Percentiles rank a stretch among this genome's conserved stretches.
Conservation (phyloP, 2,888 invertebrate species). For the Halictus ligatus region DNA sequence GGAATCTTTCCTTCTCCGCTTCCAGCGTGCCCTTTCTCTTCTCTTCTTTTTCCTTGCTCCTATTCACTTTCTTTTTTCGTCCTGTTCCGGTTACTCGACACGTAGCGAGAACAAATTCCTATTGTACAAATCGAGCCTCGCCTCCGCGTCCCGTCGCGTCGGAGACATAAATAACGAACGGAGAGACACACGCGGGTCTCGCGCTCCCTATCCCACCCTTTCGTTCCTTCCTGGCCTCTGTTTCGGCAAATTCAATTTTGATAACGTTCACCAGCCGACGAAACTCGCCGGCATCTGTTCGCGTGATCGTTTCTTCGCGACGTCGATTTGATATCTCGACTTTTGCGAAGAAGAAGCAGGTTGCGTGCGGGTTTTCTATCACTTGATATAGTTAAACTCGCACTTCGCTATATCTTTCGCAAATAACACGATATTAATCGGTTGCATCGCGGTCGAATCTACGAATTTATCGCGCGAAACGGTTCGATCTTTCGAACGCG, state of each 20-base stretch:
- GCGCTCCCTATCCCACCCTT: conserved; percentile 10
- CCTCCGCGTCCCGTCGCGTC: conserved; percentile 67
- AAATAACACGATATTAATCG: background rate
- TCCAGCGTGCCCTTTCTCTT: background rate
- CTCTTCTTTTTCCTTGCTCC: background rate
- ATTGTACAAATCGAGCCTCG: conserved; percentile 76
- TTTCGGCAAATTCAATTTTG: conserved; percentile 78
- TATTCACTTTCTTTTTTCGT: background rate
- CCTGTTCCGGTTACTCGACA: conserved; percentile 69
- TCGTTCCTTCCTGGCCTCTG: background rate
- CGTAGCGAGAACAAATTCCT: conserved; percentile 77
- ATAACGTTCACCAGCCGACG: conserved; percentile 70
- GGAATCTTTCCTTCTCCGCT: conserved; percentile 6
- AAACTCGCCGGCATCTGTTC: conserved; percentile 26
- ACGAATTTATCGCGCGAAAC: background rate
- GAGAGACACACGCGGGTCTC: conserved; percentile 44
- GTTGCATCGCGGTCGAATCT: background rate
- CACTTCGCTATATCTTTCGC: too few species aligned
- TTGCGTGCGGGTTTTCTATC: too few species aligned
- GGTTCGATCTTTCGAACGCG: background rate
- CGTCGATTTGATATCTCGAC: background rate
- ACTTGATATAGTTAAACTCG: too few species aligned
- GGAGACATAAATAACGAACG: conserved; percentile 77
- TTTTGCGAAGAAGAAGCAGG: background rate
- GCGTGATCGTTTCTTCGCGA: background rate